Evolutionary conservation across 37 sponge, comb jelly and placozoan species (phyloP), one percentile per base, ranked within the genome.

Genomic region (Spongilla lacustris): DNA sequence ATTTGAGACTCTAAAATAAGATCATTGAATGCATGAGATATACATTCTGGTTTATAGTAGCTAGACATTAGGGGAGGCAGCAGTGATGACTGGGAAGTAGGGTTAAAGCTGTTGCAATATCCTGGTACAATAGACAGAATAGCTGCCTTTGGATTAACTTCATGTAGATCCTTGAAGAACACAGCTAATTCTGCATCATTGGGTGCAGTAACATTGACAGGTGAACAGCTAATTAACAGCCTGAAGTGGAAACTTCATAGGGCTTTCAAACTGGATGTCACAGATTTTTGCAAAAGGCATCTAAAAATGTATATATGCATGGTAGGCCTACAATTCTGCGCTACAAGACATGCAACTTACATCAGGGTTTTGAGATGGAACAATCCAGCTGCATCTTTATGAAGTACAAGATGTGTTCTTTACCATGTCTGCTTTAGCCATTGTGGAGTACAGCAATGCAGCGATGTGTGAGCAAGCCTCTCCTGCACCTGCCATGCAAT

Each of bases 401-500:
- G 76, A 75, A 34, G 76, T 75, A 33, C 76, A 75, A 32, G 76
- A 75, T 32, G 36, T 33, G 26, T 75, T 24, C 36, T 29, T 24
- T 32, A 34, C 24, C 76, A 75, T 75, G 5, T 24, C n/a, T 32
- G 30, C 76, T 75, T 32, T 33, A 34, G 32, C 36, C 76, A 75
- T 75, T 28, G 35, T 75, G 32, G 32, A 24, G 76, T 75, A 75
- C 76, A 75, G 30, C 30, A 75, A 24, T 75, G 76, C 76, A 28
- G 36, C 76, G n/a, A 75, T 33, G 30, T 75, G 76, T 8, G 36
- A 34, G 35, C 76, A 75, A 24, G 36, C 36, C 36, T 75, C 76
- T 32, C 76, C 71, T 29, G 71, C 71, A 70, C 71, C 71, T 29
- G 71, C 71, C 71, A 70, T 70, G 71, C 71, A 70, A 70, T 70